Base-by-base conservation (phyloP, 2,797 vertebrate species). In the Helostoma temminkii region DNA sequence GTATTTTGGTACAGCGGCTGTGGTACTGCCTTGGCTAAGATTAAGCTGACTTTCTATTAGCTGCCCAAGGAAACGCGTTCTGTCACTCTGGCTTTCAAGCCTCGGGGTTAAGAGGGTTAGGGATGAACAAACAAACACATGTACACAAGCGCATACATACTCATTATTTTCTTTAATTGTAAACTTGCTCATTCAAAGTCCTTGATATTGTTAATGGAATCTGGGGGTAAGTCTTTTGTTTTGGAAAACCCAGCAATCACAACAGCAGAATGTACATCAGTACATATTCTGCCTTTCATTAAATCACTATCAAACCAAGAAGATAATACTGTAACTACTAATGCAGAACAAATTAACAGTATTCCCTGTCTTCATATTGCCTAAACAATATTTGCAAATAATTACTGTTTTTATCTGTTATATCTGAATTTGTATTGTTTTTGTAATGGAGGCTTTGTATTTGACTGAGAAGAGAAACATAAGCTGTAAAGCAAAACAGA, bases 1-100 rank as follows among this genome's bases (percentile, higher is more conserved):
- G 2, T 39, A 12, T 82, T 87, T 71, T 67, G 50, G 47, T 56
- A 45, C 49, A 71, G 68, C 64, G 28, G 59, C 65, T 48, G 74
- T 45, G 64, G 50, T 75, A 80, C 76, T 76, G 70, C 80, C 41
- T 74, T 74, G 66, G 56, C 78, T 54, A 24, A 83, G 81, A 88
- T 88, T 85, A 87, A 80, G 70, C 75, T 79, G 58, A 72, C 22
- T 83, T 88, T 88, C 76, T 76, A 80, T 81, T 76, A 79, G 67
- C 64, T 66, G 70, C 76, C 84, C 64, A 66, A 74, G 75, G 75
- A 82, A 83, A 88, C 81, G 46, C n/a, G 61, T 71, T 82, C 77
- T 72, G 78, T 87, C 81, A 85, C 71, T 80, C 21, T 32, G 15
- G 53, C 72, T 85, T 75, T 80, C 50, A 72, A 71, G 75, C 63